phyloP scores from a whole-genome alignment of 2,113 vertebrate genomes.

The Mystacornis crossleyi region DNA sequence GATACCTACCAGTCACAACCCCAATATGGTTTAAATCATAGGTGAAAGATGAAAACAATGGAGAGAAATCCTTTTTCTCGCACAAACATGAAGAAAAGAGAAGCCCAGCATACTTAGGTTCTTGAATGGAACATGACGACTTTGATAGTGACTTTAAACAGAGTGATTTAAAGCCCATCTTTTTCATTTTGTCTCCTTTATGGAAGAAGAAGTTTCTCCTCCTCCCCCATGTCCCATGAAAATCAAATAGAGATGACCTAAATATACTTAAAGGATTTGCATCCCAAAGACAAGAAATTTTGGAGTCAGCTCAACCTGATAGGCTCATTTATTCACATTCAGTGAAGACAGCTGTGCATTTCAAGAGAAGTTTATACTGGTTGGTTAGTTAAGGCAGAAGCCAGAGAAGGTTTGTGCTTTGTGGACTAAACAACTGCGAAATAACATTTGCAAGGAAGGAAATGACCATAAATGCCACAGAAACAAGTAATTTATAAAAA shows the following conservation, averaged over 20 bases:
- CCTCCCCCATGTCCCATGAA: not conserved
- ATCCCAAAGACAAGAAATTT: constrained; percentile 62
- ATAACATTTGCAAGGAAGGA: constrained; percentile 1
- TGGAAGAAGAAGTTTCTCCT: not conserved
- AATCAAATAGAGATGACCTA: constrained; percentile 49
- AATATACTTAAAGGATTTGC: constrained; percentile 55
- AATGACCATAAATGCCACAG: not conserved
- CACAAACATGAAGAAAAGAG: not conserved
- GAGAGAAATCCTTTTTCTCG: not conserved
- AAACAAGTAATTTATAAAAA: constrained; percentile 1
- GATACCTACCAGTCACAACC: not conserved
- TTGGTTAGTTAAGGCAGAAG: constrained; percentile 24
- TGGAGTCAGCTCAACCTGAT: constrained; percentile 62
- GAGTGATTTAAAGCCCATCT: constrained; percentile 17
- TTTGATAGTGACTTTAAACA: not conserved
- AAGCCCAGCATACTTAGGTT: not conserved
- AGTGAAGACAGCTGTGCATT: constrained; percentile 52
- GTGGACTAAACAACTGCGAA: not conserved
- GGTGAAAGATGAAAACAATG: not conserved
- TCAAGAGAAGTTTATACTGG: constrained; percentile 31
- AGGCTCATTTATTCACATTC: constrained; percentile 58
- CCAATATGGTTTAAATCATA: not conserved
- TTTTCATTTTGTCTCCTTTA: constrained; percentile 6
- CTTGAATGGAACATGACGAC: not conserved
- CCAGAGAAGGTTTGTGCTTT: not conserved